Percentiles rank a stretch among this genome's conserved stretches.
phyloP scores from a whole-genome alignment of 2,888 invertebrate species.

The Saturnia japonica region DNA sequence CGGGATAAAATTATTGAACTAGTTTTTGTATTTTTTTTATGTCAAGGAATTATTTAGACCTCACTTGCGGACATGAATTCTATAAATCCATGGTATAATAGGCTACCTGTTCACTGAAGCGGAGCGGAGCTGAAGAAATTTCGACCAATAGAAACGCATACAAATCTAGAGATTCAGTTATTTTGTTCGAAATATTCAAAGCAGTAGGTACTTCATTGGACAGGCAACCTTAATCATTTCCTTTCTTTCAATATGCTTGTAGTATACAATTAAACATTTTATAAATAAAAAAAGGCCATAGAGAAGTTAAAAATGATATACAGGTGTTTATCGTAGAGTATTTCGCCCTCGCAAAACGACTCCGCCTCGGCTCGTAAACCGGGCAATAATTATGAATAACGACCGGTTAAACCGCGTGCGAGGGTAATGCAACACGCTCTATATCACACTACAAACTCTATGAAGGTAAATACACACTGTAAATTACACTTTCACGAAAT shows the following conservation, averaged over 20 bases:
- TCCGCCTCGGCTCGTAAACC: constrained; percentile 55
- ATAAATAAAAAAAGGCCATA: neutral
- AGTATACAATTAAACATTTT: neutral
- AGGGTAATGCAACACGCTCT: constrained; percentile 10
- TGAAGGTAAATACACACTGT: constrained; percentile 3
- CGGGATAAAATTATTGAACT: too few species aligned
- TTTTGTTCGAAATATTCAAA: too few species aligned
- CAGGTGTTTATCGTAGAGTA: constrained; percentile 14
- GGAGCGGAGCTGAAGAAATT: too few species aligned
- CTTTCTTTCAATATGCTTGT: neutral
- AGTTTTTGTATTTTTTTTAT: too few species aligned
- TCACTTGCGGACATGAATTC: too few species aligned
- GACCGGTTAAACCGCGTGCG: constrained; percentile 59
- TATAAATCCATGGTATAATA: too few species aligned
- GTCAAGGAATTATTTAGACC: too few species aligned
- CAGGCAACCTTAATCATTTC: too few species aligned
- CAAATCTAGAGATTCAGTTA: too few species aligned
- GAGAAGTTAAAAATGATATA: neutral
- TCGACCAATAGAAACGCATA: too few species aligned
- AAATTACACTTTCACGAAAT: constrained; percentile 7
- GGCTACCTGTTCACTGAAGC: too few species aligned
- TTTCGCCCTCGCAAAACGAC: constrained; percentile 35
- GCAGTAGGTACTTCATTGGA: too few species aligned
- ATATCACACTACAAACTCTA: constrained; percentile 9
- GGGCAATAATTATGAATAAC: constrained; percentile 73